Evolutionary conservation across 2,113 vertebrate species (phyloP).

Genomic region (Melozone crissalis): DNA sequence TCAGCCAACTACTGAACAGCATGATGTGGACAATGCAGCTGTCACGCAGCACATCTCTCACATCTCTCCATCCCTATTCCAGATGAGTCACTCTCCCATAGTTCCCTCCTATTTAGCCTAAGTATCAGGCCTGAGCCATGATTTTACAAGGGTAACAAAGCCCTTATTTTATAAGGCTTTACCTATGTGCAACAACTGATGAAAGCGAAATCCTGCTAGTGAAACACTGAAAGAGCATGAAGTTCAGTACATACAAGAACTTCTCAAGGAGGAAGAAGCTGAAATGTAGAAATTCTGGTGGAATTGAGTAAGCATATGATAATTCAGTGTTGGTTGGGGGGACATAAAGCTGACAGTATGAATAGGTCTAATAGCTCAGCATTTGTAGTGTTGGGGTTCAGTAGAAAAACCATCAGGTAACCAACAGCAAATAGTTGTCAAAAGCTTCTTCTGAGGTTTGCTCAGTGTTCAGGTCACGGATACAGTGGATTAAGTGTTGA

Average conservation of each 20-base stretch:
- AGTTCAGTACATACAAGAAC: neutral
- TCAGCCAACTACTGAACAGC: neutral
- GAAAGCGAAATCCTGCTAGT: neutral
- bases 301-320: neutral
- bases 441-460: neutral
- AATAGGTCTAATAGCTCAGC: neutral
- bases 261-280: neutral
- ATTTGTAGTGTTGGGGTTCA: neutral
- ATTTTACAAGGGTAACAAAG: neutral
- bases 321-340: neutral
- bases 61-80: neutral
- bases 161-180: neutral
- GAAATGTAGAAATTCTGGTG: neutral
- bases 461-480: rapidly evolving
- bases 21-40: neutral
- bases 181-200: neutral
- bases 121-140: neutral
- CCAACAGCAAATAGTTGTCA: neutral
- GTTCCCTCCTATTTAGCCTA: neutral
- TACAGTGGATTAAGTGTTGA: neutral
- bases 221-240: neutral
- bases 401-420: neutral
- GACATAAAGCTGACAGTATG: neutral
- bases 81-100: neutral
- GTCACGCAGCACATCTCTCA: neutral